Base-by-base conservation (phyloP, 2,797 vertebrate species). In the Arvicola amphibius region DNA sequence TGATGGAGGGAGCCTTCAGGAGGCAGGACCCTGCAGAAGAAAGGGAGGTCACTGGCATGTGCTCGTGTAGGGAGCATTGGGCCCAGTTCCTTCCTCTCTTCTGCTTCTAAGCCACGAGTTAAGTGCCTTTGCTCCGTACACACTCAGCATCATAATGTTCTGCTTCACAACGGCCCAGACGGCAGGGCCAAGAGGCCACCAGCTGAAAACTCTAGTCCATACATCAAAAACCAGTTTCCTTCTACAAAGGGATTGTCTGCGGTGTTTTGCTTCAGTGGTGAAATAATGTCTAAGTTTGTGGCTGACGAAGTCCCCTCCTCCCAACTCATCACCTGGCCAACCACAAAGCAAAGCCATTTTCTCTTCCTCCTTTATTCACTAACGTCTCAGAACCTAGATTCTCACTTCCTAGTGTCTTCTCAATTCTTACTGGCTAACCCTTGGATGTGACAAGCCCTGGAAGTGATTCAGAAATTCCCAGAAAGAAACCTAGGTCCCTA, bases 271-370 rank as follows among this genome's bases (percentile, higher is more conserved):
- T 65, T 37, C 23, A 71, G n/a, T 0, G 46, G 29, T 46, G 34
- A 56, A 71, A 46, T 14, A 23, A 34, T 51, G 69, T 88, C 90
- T 83, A 56, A 91, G 69, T 10, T 8, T 6, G 4, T 40, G 32
- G n/a, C 78, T 65, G 32, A 78, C 83, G 48, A 43, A 86, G 88
- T 77, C 81, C 40, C 78, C 76, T 92, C 32, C 29, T 87, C 77
- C 8, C 9, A 89, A n/a, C 5, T 37, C 12, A 40, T n/a, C 65
- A 46, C 63, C 21, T 91, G 48, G 81, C 53, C 46, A 73, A 23
- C 6, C 69, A 32, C 32, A 80, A 91, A 95, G 63, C 69, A 78
- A 43, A 21, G 32, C 4, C 21, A 48, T 87, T 53, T 63, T 91
- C 77, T 92, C 32, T 8, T 3, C 3, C 4, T 34, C 32, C 51